These are phyloP conservation scores for Drosophila planitibia DNA, from an alignment of 2,888 invertebrate genomes.

Conservation along the genomic window DNA sequence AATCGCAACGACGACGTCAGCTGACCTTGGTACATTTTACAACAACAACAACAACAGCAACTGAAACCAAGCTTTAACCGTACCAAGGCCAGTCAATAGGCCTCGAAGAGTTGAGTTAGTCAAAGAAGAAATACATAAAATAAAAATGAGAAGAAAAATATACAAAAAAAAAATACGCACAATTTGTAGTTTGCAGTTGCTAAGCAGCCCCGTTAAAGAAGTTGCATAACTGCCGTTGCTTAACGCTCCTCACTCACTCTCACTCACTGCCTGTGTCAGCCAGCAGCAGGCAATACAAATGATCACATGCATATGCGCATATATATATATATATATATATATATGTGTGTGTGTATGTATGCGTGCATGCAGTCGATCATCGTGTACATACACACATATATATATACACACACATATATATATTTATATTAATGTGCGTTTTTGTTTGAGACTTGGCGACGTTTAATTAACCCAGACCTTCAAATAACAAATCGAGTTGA, in stretches of 20 bases:
- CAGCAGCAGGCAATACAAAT: background rate
- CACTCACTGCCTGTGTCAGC: constrained; percentile 1
- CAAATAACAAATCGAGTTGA: constrained; percentile 56
- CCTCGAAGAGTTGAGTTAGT: constrained; percentile 16
- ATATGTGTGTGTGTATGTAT: background rate
- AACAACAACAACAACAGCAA: constrained; percentile 20
- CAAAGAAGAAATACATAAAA: constrained; percentile 7
- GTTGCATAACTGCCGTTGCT: constrained; percentile 52
- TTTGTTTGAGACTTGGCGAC: constrained; percentile 28
- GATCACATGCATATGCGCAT: background rate
- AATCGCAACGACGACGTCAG: constrained; percentile 52
- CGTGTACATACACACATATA: background rate
- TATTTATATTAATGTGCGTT: background rate
- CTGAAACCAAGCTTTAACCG: constrained; percentile 1
- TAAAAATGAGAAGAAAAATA: background rate
- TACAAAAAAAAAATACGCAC: constrained; percentile 1
- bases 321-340: background rate
- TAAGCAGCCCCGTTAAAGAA: constrained; percentile 5
- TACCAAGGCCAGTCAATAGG: constrained; percentile 35
- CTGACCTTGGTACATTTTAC: constrained; percentile 59
- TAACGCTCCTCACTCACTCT: background rate
- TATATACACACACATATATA: background rate
- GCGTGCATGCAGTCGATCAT: constrained; percentile 1
- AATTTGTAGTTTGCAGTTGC: background rate
- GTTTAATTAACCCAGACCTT: constrained; percentile 78